Percentiles rank a stretch among this genome's conserved stretches.
These are phyloP conservation scores for Microcebus tavaratra DNA, from an alignment of 2,113 vertebrate species.

Conservation along the genomic window DNA sequence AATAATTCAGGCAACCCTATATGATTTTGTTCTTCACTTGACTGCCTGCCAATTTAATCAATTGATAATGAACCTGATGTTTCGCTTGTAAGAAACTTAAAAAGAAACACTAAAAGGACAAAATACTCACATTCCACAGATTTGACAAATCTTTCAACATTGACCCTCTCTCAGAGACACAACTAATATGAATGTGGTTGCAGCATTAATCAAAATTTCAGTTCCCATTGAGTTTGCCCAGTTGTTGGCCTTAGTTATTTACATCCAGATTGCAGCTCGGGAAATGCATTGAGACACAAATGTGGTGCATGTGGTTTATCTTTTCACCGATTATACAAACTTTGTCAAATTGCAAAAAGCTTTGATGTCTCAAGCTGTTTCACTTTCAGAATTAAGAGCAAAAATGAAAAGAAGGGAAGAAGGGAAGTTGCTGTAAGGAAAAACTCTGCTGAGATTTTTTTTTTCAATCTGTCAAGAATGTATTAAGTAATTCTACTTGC, in stretches of 20 bases:
- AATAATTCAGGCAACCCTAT: slow-evolving; percentile 70
- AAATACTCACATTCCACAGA: slow-evolving; percentile 68
- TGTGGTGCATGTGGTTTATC: slow-evolving; percentile 63
- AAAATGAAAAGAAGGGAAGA: slow-evolving; percentile 61
- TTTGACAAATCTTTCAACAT: slow-evolving; percentile 79
- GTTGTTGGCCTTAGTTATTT: slow-evolving; percentile 49
- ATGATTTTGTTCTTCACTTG: slow-evolving; percentile 72
- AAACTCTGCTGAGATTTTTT: slow-evolving; percentile 31
- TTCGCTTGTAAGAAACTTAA: slow-evolving; percentile 71
- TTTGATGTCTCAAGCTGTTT: slow-evolving; percentile 72
- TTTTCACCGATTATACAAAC: slow-evolving; percentile 64
- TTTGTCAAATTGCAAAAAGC: slow-evolving; percentile 57
- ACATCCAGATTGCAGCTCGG: slow-evolving; percentile 63
- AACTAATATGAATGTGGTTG: slow-evolving; percentile 69
- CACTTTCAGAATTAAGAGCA: slow-evolving; percentile 51
- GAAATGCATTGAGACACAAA: slow-evolving; percentile 66
- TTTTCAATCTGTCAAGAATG: background rate
- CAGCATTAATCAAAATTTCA: slow-evolving; percentile 75
- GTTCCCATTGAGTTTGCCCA: slow-evolving; percentile 54
- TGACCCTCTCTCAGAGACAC: slow-evolving; percentile 75
- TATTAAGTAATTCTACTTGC: slow-evolving; percentile 7
- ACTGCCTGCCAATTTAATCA: slow-evolving; percentile 77
- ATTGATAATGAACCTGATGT: slow-evolving; percentile 75
- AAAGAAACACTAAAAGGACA: slow-evolving; percentile 74
- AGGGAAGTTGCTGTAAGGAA: slow-evolving; percentile 36